Evolutionary conservation across 1,140 invertebrate species (phyloP), one percentile per base, ranked within the genome.

Genomic region (Gonioctena quinquepunctata): DNA sequence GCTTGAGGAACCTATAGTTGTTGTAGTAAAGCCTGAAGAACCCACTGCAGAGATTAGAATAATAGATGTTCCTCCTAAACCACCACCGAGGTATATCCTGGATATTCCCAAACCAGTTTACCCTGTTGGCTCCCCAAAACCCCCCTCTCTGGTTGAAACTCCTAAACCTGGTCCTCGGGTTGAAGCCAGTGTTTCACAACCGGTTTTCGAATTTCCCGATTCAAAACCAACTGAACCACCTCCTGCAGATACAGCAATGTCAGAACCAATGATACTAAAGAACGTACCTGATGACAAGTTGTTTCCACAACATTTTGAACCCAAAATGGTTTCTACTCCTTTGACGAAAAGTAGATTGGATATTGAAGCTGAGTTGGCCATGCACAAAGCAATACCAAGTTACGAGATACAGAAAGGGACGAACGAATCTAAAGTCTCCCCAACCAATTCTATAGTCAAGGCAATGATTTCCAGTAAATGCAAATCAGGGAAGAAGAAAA

Each of bases 401-500:
- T 72, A 72, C 18, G 77, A 80, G 28, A 59, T 74, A 8, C 57
- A 75, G 48, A 80, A 77, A 66, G 72, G 42, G 28, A 26, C 67
- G 18, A 68, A 63, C 42, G 74, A 76, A 25, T 73, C 57, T 27
- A 83, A 83, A 73, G 77, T 81, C 19, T 83, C 82, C 1, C 82
- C 82, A 5, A 82, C 80, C 7, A 82, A 81, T 74, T 80, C 77
- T 2, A 79, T 83, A 50, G 81, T 82, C 6, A 74, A 78, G 4
- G 80, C 79, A 6, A 81, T 77, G 77, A 82, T 81, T 56, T 79
- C 79, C 1, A 78, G 73, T 59, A 84, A 86, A 54, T 83, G 79
- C 8, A 75, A 85, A 67, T 79, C 88, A 3, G 86, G 90, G 82
- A 90, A 93, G 85, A 89, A 90, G 79, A n/a, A n/a, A n/a, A 90